Base-by-base conservation (phyloP, 1,140 invertebrate genomes). In the Colletes latitarsis region DNA sequence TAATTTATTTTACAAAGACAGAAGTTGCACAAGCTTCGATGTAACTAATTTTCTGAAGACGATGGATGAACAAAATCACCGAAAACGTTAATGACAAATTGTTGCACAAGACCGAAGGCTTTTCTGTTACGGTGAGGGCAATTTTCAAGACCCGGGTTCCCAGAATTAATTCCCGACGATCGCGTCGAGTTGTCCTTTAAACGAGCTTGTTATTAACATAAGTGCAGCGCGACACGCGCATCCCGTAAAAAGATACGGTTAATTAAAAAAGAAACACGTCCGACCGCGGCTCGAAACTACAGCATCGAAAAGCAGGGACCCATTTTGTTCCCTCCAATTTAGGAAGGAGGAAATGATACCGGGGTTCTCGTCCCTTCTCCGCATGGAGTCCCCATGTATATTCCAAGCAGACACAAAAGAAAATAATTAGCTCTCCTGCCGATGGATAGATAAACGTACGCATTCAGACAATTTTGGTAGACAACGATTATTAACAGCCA, bases 341-440 rank as follows among this genome's bases (percentile, higher is more conserved):
- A 70, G 76, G 81, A 85, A 82, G 66, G 82, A 82, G 82, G 81
- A 88, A 86, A 87, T 72, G 75, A 85, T 77, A 75, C 75, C 63
- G 66, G 67, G 74, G 71, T 46, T 49, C 49, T 80, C 79, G 79
- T 73, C 69, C 80, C 74, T 67, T 91, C 90, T 73, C 90, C 82
- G 77, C 89, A 87, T 90, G 89, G 86, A 79, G 86, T 49, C 84
- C 89, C 77, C 71, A 62, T 82, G 62, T 78, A 80, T 82, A 87
- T 89, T 85, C 85, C 80, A 76, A 58, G 30, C 79, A 78, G 72
- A 39, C 83, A 90, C 88, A 87, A 91, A 89, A 87, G 72, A 88
- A 92, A 92, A 91, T 91, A 92, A 92, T 92, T 91, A 92, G 86
- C 86, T 82, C 71, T 73, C 82, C 78, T 86, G 73, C 75, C 71